Evolutionary conservation across 2,797 vertebrate genomes (phyloP).

Genomic region (Hapalemur alaotrensis): DNA sequence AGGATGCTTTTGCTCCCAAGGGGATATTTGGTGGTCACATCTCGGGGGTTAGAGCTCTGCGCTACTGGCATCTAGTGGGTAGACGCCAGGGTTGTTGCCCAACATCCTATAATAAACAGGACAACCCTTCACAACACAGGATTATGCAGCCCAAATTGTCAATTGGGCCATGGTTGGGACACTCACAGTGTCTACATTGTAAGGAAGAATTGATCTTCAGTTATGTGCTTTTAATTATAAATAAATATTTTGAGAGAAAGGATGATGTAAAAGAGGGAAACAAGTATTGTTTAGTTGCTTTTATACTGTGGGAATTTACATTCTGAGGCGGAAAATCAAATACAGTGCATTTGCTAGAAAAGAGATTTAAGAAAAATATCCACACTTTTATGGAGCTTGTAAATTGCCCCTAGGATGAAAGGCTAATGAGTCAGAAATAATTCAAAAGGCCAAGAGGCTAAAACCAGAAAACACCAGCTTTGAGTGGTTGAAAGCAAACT

Average conservation of each 20-base stretch:
- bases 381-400: background rate
- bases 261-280: background rate
- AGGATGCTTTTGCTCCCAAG: background rate
- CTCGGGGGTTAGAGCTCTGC: background rate
- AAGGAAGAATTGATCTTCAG: background rate
- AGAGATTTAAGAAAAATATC: constrained; percentile 40
- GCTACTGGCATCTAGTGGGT: background rate
- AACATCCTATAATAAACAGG: background rate
- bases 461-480: constrained; percentile 35
- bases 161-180: background rate
- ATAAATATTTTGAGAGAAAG: constrained; percentile 14
- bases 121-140: background rate
- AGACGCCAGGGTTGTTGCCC: background rate
- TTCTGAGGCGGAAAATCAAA: background rate
- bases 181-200: background rate
- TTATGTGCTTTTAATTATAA: constrained; percentile 16
- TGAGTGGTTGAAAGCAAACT: background rate
- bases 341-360: constrained; percentile 6
- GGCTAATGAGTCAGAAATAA: constrained; percentile 56
- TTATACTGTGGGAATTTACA: background rate
- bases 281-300: background rate
- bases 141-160: background rate
- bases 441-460: constrained; percentile 3
- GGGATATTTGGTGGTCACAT: background rate
- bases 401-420: background rate